Base-by-base conservation (phyloP, 2,888 invertebrate species). In the Orchesellides sinensis region DNA sequence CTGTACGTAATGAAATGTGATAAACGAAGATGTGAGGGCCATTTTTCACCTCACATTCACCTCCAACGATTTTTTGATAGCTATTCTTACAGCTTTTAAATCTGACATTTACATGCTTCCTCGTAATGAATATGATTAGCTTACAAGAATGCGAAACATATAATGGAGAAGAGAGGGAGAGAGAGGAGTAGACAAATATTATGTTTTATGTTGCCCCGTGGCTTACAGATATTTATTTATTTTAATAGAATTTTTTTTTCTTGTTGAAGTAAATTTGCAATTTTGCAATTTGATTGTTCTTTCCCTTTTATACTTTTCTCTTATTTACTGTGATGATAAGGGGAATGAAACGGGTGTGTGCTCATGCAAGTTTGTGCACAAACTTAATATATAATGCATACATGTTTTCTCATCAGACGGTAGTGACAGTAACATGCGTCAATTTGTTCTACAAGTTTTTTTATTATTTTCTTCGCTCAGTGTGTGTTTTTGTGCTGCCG, bases 201-300 rank as follows among this genome's bases (percentile, higher is more conserved):
- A 81, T 61, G 69, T 81, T 81, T 81, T 74, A 81, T 81, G 61
- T 63, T 74, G 73, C 81, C 81, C 68, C 69, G 68, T 81, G 81
- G 81, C 81, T 68, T 49, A 25, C 21, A 23, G 21, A 6, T 56
- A 29, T 27, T 47, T 59, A 70, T 61, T 52, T 61, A 70, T 70
- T 78, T 70, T 47, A 68, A 59, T 49, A 49, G 59, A 56, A 65
- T 72, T 66, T 73, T 25, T 45, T 40, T 49, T 52, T 61, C 32
- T 32, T 54, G 19, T 63, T 40, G 45, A 49, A 80, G 63, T 63
- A 72, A n/a, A 80, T 63, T 80, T 80, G 66, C 56, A 61, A 63
- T 63, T 59, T 72, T 66, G 66, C 73, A 66, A 80, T 66, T 73
- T 80, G 47, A 73, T 54, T 47, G 47, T 25, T 6, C 63, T 78